Evolutionary conservation across 2,797 vertebrate species (phyloP), one percentile per base, ranked within the genome.

Genomic region (Acomys russatus): DNA sequence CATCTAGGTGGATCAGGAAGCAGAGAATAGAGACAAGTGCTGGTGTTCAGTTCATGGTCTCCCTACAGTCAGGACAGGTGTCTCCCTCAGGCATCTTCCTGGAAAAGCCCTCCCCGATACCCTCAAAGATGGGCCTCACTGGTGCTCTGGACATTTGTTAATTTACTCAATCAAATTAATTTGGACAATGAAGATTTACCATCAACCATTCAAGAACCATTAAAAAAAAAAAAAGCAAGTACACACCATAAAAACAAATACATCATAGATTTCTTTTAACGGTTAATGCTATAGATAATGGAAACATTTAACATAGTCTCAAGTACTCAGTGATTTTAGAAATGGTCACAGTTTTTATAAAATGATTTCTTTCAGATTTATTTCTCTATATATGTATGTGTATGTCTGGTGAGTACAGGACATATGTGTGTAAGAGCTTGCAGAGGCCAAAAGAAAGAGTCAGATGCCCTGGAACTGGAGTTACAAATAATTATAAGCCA

Each of bases 291-390:
- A 51, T 76, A 51, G 30, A 30, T 88, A 66, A 88, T 4, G 11
- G 51, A 93, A 95, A 79, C 25, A 33, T 76, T 77, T 44, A 77
- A 23, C 38, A 73, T 18, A 23, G 12, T 1, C 20, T 76, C 15
- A 56, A 44, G 49, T 1, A 3, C 35, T 88, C 20, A 28, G 3
- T 90, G 77, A 63, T 87, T 86, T 96, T 90, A 93, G 23, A 96
- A 90, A 89, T 51, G 83, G 49, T 86, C 9, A 92, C 59, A 17
- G 51, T 77, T 61, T 83, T 88, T 64, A 78, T 56, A 74, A 87
- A 87, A 9, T 85, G 80, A 73, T 89, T 64, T 78, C 22, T 54
- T 49, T 66, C 82, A 93, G 85, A 33, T 91, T 35, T 68, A 35
- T 61, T 33, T 28, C 91, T 84, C 2, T 70, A 54, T 33, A 14